Evolutionary conservation across 2,797 vertebrate species (phyloP).

Genomic region (Sebastes iracundus): DNA sequence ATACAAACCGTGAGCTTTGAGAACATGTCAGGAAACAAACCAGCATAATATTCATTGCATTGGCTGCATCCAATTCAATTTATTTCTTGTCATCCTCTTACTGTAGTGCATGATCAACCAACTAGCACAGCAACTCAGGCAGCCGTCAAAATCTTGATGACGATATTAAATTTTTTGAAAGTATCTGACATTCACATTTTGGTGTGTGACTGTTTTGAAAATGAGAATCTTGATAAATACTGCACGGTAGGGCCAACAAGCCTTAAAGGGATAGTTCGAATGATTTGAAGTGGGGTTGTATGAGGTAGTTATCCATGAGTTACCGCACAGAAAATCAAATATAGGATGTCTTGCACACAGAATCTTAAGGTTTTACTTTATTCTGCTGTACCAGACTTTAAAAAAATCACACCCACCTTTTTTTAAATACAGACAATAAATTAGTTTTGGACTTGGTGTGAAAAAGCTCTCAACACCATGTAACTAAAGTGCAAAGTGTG

Average conservation of each 20-base stretch:
- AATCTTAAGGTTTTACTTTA: neutral
- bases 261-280: too few species aligned
- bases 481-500: slow-evolving; percentile 9
- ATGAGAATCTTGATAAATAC: neutral
- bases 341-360: neutral
- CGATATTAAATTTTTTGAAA: neutral
- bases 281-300: too few species aligned
- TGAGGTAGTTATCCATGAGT: too few species aligned
- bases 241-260: too few species aligned
- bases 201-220: neutral
- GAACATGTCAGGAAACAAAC: neutral
- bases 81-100: neutral
- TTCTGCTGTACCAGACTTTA: neutral
- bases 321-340: too few species aligned
- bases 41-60: neutral
- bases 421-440: neutral
- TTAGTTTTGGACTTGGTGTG: neutral
- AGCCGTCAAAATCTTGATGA: neutral
- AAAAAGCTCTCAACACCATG: neutral
- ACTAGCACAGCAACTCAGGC: neutral
- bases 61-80: neutral
- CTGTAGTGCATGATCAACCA: neutral
- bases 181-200: neutral
- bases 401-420: neutral
- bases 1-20: neutral